Evolutionary conservation across 1,140 invertebrate genomes (phyloP), one percentile per base, ranked within the genome.

Genomic region (Aphidius ervi): DNA sequence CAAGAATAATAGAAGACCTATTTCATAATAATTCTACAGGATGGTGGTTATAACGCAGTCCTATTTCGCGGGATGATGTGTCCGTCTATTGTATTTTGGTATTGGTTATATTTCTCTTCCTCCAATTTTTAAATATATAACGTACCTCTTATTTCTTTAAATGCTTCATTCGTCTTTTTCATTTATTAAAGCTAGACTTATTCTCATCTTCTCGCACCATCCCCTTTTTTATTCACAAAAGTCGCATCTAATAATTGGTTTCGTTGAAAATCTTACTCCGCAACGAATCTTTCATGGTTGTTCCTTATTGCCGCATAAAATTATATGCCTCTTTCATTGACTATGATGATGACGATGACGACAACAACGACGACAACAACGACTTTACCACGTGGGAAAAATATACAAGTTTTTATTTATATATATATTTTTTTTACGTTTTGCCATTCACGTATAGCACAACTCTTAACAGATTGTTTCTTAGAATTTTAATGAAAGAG

Each of bases 241-340:
- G 69, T 75, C 75, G 71, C 75, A 70, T 78, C 74, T 79, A 78
- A 78, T 79, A 78, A 78, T 79, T 78, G 77, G 70, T 73, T 78
- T 73, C 72, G 77, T 78, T 78, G 75, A 79, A 78, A 79, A 77
- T 69, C 77, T 74, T 76, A 76, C 75, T 73, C 70, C 76, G 76
- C 76, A 76, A 80, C 78, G 76, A 80, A 80, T 78, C 74, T 67
- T 68, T 66, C 54, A 46, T 62, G 63, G 60, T 42, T 60, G 56
- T 63, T 49, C 55, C 56, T 52, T 65, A 63, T 63, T 64, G 65
- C 65, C 65, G 67, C 63, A 58, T 58, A 49, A 61, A 55, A 50
- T 61, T 45, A 55, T 57, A 52, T 50, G 20, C 56, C 49, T 56
- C 61, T 61, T 55, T 48, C 46, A 55, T 46, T 47, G 40, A 39